Evolutionary conservation across 2,113 vertebrate species (phyloP).

Genomic region (Cyphomyrus discorhynchus): DNA sequence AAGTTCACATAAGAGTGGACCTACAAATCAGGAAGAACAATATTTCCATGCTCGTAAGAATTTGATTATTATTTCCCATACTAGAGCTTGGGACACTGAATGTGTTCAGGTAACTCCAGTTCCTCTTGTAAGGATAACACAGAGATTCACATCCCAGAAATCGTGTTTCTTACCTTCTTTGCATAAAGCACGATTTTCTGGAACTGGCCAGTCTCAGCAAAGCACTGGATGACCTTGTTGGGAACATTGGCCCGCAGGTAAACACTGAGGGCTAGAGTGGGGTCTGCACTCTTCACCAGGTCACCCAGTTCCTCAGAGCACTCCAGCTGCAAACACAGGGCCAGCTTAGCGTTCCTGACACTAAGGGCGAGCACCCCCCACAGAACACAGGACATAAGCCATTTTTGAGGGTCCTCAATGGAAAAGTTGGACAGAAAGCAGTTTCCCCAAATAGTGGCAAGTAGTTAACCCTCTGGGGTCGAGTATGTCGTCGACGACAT

Average conservation of each 20-base stretch:
- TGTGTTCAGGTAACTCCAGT: not conserved
- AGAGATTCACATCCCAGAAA: not conserved
- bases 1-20: not conserved
- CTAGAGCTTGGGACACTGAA: not conserved
- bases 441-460: not conserved
- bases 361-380: not conserved
- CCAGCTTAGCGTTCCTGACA: not conserved
- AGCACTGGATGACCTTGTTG: constrained; percentile 91
- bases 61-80: not conserved
- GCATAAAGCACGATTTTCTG: constrained; percentile 90
- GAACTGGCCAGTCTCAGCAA: constrained; percentile 88
- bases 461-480: no score
- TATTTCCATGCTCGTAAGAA: not conserved
- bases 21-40: not conserved
- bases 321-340: constrained; percentile 62
- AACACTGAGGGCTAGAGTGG: constrained; percentile 81
- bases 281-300: constrained; percentile 77
- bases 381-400: not conserved
- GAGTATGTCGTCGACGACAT: no score
- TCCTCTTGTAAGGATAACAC: not conserved
- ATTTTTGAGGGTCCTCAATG: not conserved
- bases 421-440: not conserved
- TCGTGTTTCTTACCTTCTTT: constrained; percentile 68
- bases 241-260: constrained; percentile 86
- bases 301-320: constrained; percentile 90